Percentiles rank a stretch among this genome's conserved stretches.
These are phyloP conservation scores for Elgonia sp. DNA, from an alignment of 2,888 invertebrate species.

Conservation along the genomic window DNA sequence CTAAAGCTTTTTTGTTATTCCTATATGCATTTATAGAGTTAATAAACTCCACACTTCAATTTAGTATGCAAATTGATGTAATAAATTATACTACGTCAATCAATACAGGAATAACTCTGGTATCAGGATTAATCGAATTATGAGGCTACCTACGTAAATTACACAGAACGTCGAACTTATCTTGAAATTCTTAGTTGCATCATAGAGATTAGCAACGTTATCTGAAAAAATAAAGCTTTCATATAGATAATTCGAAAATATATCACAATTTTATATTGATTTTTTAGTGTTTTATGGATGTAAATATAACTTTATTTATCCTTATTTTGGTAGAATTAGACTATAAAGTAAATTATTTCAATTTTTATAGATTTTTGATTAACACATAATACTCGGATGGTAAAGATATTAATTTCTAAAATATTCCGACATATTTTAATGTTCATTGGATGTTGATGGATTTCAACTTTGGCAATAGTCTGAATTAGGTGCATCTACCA, in stretches of 20 bases:
- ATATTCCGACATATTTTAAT: no score
- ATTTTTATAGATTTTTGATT: no score
- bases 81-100: constrained; percentile 41
- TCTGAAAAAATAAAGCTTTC: neutral
- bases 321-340: neutral
- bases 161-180: constrained; percentile 6
- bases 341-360: no score
- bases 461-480: no score
- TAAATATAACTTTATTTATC: neutral
- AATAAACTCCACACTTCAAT: constrained; percentile 11
- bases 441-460: no score
- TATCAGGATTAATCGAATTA: constrained; percentile 35
- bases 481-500: no score
- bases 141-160: constrained; percentile 33
- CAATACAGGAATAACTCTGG: constrained; percentile 25
- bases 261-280: neutral
- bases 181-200: neutral
- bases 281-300: neutral
- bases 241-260: neutral
- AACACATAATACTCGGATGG: no score
- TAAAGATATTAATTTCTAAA: no score
- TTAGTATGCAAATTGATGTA: constrained; percentile 35
- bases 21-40: neutral
- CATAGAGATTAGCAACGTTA: neutral
- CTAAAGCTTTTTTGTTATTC: neutral